These are phyloP conservation scores for Nettapus auritus DNA, from an alignment of 2,113 vertebrate genomes.

Conservation along the genomic window DNA sequence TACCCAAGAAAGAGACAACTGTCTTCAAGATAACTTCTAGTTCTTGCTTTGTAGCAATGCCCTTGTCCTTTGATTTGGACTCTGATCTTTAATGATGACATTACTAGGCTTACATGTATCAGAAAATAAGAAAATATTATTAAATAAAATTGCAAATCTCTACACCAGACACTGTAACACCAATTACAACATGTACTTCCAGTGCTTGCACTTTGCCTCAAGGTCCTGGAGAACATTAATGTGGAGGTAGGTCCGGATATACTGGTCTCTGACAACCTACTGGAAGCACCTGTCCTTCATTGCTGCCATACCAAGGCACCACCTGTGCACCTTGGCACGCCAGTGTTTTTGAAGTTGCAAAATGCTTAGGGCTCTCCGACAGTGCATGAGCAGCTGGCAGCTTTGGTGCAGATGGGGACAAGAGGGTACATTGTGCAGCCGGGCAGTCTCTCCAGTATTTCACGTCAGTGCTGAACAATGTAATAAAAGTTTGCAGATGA, in stretches of 20 bases:
- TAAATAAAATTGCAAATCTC: not conserved
- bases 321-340: not conserved
- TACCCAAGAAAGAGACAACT: not conserved
- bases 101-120: not conserved
- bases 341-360: not conserved
- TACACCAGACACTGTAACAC: not conserved
- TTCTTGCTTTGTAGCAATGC: not conserved
- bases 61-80: not conserved
- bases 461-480: constrained; percentile 51
- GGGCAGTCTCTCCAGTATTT: constrained; percentile 49
- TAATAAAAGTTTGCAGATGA: constrained; percentile 73
- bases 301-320: not conserved
- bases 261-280: not conserved
- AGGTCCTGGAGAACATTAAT: not conserved
- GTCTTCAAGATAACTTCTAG: not conserved
- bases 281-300: not conserved
- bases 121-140: not conserved
- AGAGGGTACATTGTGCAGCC: constrained; percentile 27
- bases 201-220: not conserved
- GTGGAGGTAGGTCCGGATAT: not conserved
- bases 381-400: not conserved
- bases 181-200: not conserved
- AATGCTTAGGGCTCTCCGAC: not conserved
- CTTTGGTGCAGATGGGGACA: constrained; percentile 35
- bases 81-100: not conserved